A percentile compares a stretch with the other conserved stretches of the same genome.
Evolutionary conservation across 2,797 vertebrate genomes (phyloP).

Genomic region (Chlorospingus flavigularis): DNA sequence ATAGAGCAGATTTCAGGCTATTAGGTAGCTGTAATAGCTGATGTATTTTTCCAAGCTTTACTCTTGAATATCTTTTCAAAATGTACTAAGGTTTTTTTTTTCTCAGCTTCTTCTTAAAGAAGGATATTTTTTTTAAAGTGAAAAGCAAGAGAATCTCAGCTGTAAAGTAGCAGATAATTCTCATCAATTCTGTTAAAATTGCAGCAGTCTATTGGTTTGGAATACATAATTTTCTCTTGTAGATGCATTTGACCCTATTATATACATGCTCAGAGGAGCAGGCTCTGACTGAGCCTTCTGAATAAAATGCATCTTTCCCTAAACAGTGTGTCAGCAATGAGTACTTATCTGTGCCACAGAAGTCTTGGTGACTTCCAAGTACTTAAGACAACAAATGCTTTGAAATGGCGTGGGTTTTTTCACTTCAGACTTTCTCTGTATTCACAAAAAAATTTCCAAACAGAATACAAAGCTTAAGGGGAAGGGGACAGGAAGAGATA

Average conservation of each 20-base stretch:
- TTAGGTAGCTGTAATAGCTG: not conserved
- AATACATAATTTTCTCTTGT: conserved; percentile 5
- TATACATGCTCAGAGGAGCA: not conserved
- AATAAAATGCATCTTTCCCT: not conserved
- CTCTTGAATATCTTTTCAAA: not conserved
- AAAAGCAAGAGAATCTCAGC: not conserved
- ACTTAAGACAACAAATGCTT: conserved; percentile 8
- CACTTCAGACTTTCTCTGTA: not conserved
- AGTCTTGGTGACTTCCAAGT: not conserved
- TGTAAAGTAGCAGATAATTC: conserved; percentile 27
- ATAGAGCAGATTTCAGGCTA: not conserved
- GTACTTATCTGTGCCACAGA: conserved; percentile 15
- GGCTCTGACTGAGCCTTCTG: not conserved
- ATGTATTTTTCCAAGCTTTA: not conserved
- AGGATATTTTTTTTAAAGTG: not conserved
- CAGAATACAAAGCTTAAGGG: not conserved
- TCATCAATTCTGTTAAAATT: conserved; percentile 9
- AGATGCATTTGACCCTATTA: not conserved
- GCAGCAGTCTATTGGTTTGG: not conserved
- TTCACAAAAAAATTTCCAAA: not conserved
- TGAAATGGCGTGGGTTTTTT: not conserved
- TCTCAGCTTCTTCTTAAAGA: not conserved
- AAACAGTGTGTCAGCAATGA: not conserved
- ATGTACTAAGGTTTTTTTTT: not conserved
- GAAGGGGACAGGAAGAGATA: not conserved